Base-by-base conservation (phyloP, 1,140 invertebrate species). In the Hirudo medicinalis region DNA sequence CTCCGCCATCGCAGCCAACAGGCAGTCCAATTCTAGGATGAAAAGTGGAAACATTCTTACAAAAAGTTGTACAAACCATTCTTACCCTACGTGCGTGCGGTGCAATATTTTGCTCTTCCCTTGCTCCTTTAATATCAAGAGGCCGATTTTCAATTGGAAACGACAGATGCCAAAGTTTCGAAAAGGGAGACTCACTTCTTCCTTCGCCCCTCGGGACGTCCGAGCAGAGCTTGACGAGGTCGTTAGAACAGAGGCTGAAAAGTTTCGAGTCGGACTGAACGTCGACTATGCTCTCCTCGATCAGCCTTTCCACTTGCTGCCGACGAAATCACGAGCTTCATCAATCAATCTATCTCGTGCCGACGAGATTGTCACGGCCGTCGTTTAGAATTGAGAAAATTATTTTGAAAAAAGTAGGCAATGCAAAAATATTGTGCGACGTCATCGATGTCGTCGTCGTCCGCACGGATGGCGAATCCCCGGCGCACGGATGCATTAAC, bases 211-310 rank as follows among this genome's bases (percentile, higher is more conserved):
- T 88, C 66, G 87, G 85, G 32, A 94, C 82, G 78, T 89, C 87
- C 76, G 86, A 86, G 78, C 92, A 96, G 78, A 88, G 90, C 76
- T 90, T 89, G 22, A 88, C 84, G 17, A 94, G 82, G 75, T 86
- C 84, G 6, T 78, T 72, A 29, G 76, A 75, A 75, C 85, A 86
- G 11, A 79, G 79, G 72, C 79, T 77, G 72, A 81, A 79, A 0
- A 85, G 77, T 32, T 79, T 67, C 13, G 83, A 83, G 77, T 86
- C 85, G 13, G 83, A 78, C 70, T 86, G 83, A 71, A 86, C 82
- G 75, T 86, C 85, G 19, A 82, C 81, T 69, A 82, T 72, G 69
- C 79, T 76, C 79, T 84, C 78, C 69, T 80, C 77, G n/a, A 85
- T 82, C 83, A 80, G 87, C 85, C 81, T 76, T 2, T 89, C 90